Evolutionary conservation across 2,797 vertebrate genomes (phyloP), one percentile per base, ranked within the genome.

Genomic region (Moxostoma hubbsi): DNA sequence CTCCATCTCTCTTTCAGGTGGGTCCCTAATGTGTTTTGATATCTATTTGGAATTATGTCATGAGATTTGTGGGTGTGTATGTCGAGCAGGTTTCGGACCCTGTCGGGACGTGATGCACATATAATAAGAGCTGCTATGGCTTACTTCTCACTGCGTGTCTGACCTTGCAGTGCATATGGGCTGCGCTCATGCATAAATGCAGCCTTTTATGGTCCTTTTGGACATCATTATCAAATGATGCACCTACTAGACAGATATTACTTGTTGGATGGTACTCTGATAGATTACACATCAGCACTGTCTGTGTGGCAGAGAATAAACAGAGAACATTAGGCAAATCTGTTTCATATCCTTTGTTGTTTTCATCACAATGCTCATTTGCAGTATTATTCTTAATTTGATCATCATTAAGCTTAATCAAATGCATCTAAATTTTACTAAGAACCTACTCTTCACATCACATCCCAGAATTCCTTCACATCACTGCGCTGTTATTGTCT

Each of bases 81-180:
- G 63, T 73, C 58, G 67, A 77, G 53, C 13, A 51, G 10, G 66
- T 66, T 72, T 64, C 77, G 82, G 71, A 75, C 62, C 80, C 81
- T 84, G 68, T 64, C 13, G 6, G 73, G 46, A 74, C 68, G 16
- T 58, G 62, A 59, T 43, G 65, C 77, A 57, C 58, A 72, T 80
- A 36, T 75, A 73, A 75, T 24, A 64, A 84, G 70, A 81, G 80
- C 53, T n/a, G 9, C 62, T 83, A 77, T 10, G 49, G 43, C 11
- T 66, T 75, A 73, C 76, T 76, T 47, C 67, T 84, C 59, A 71
- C 80, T 75, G 73, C 59, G 50, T 61, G 53, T 81, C 81, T 84
- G 85, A 86, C 85, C 82, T 86, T 82, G 81, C 81, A 69, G 77
- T 68, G 68, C 53, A 65, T 82, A 75, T 82, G 74, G 45, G 63